Evolutionary conservation across 1,140 invertebrate species (phyloP).

Genomic region (Teleopsis dalmanni): DNA sequence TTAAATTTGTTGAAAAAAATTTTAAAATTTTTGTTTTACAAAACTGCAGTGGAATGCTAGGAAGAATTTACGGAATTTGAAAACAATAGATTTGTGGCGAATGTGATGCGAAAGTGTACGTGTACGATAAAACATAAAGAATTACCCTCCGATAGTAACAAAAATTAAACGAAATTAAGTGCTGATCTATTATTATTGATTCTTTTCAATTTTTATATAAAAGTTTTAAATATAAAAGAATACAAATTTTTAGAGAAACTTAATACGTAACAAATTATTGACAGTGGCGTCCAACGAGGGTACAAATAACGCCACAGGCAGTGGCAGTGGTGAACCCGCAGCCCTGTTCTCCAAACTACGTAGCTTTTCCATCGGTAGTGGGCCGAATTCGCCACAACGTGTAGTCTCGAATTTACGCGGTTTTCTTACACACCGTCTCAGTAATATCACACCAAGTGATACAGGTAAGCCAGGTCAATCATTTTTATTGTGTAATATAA

Average conservation of each 20-base stretch:
- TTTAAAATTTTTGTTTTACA: not conserved
- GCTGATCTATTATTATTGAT: not conserved
- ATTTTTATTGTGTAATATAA: no score
- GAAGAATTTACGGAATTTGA: no score
- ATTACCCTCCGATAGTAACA: not conserved
- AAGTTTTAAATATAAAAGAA: not conserved
- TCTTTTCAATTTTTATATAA: not conserved
- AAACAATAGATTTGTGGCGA: no score
- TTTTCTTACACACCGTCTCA: slow-evolving; percentile 48
- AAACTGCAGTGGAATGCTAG: not conserved
- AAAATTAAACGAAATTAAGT: not conserved
- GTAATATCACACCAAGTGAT: slow-evolving; percentile 50
- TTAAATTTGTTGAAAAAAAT: not conserved
- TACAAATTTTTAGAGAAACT: not conserved
- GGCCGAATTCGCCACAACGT: slow-evolving; percentile 48
- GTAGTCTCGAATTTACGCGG: slow-evolving; percentile 53
- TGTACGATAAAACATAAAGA: not conserved
- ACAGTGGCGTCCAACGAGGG: slow-evolving; percentile 43
- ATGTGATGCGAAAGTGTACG: no score
- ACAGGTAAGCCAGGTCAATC: slow-evolving; percentile 47
- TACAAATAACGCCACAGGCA: slow-evolving; percentile 26
- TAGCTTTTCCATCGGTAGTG: slow-evolving; percentile 45
- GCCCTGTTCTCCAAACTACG: slow-evolving; percentile 46
- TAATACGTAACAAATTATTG: slow-evolving; percentile 3
- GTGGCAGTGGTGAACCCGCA: slow-evolving; percentile 35